Percentiles rank a stretch among this genome's conserved stretches.
Conservation (phyloP, 2,888 invertebrate species). For the Pollenia angustigena region DNA sequence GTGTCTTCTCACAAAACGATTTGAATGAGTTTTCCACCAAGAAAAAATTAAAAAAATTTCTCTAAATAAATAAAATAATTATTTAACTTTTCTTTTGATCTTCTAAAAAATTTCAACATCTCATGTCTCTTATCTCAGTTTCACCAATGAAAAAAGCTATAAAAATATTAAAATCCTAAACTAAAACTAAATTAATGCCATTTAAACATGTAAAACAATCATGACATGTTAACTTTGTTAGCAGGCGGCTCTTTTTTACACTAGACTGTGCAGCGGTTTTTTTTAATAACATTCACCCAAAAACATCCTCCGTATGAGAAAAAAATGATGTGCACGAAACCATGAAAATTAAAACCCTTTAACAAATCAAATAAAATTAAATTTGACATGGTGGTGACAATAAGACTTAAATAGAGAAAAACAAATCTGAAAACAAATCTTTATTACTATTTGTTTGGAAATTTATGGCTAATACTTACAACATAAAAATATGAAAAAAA, state of each 20-base stretch:
- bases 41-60: too few relatives aligned
- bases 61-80: too few relatives aligned
- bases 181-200: constrained; percentile 63
- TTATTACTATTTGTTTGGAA: not conserved
- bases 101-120: constrained; percentile 47
- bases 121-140: constrained; percentile 51
- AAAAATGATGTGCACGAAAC: constrained; percentile 64
- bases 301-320: not conserved
- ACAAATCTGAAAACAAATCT: not conserved
- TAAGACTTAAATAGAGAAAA: constrained; percentile 37
- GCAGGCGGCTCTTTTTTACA: constrained; percentile 47
- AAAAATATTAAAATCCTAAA: constrained; percentile 35
- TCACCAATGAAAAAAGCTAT: constrained; percentile 10
- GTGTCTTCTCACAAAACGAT: too few relatives aligned
- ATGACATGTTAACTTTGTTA: constrained; percentile 48
- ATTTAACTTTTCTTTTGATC: not conserved
- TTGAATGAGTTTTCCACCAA: too few relatives aligned
- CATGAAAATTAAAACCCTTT: constrained; percentile 71
- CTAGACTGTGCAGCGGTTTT: not conserved
- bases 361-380: constrained; percentile 67
- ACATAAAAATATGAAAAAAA: constrained; percentile 53
- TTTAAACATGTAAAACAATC: constrained; percentile 71
- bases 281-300: too few relatives aligned
- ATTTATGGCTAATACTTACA: constrained; percentile 57
- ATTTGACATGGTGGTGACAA: constrained; percentile 71